A percentile compares a stretch with the other conserved stretches of the same genome.
These are phyloP conservation scores for Notarius quadriscutis DNA, from an alignment of 2,113 vertebrate species.

Conservation along the genomic window DNA sequence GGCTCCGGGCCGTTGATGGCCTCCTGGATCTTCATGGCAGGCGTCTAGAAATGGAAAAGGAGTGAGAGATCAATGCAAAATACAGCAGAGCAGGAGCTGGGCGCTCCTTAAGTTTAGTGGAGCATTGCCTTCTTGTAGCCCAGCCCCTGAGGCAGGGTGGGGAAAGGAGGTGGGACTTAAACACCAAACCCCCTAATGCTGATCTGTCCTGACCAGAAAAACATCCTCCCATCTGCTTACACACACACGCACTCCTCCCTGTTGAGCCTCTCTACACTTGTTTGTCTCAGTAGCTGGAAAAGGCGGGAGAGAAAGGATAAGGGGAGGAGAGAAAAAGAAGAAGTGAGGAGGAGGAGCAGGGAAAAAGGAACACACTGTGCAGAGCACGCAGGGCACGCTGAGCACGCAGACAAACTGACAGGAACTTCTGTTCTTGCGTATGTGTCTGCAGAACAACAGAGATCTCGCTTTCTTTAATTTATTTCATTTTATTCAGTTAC, in stretches of 20 bases:
- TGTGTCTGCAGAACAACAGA: slow-evolving; percentile 43
- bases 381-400: slow-evolving; percentile 40
- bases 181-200: slow-evolving; percentile 46
- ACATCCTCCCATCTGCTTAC: slow-evolving; percentile 69
- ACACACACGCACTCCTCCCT: slow-evolving; percentile 42
- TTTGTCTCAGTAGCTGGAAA: slow-evolving; percentile 66
- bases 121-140: slow-evolving; percentile 58
- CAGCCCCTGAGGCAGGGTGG: slow-evolving; percentile 56
- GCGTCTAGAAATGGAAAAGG: slow-evolving; percentile 74
- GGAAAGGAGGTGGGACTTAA: slow-evolving; percentile 38
- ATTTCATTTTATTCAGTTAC: background rate
- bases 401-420: slow-evolving; percentile 60
- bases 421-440: slow-evolving; percentile 45
- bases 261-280: slow-evolving; percentile 59
- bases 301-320: slow-evolving; percentile 45
- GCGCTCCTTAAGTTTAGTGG: slow-evolving; percentile 69
- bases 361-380: slow-evolving; percentile 26
- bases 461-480: slow-evolving; percentile 44
- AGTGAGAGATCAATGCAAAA: slow-evolving; percentile 42
- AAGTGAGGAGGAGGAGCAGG: background rate
- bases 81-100: slow-evolving; percentile 57
- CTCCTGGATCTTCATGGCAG: slow-evolving; percentile 96
- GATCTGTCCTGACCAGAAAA: slow-evolving; percentile 70
- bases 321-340: slow-evolving; percentile 11
- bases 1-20: slow-evolving; percentile 69